Evolutionary conservation across 2,888 invertebrate genomes (phyloP).

Genomic region (Pyrgus malvae): DNA sequence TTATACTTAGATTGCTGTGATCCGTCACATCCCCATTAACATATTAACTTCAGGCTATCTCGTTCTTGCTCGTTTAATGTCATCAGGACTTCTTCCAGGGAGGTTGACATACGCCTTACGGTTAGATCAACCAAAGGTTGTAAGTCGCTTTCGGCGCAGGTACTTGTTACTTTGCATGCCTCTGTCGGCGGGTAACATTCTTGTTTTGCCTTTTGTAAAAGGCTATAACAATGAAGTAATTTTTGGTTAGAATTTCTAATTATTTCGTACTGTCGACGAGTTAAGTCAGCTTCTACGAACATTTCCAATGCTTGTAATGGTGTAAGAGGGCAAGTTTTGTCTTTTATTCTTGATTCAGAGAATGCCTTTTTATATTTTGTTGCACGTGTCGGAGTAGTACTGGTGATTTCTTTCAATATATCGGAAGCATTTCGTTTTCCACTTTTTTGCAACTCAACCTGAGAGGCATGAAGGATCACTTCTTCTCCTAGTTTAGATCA

Average conservation of each 20-base stretch:
- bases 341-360: background rate
- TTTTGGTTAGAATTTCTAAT: constrained; percentile 1
- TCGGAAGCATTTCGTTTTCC: constrained; percentile 9
- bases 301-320: constrained; percentile 5
- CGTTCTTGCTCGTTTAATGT: constrained; percentile 19
- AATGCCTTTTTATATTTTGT: constrained; percentile 22
- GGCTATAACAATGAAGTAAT: constrained; percentile 2
- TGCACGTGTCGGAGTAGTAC: constrained; percentile 21
- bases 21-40: constrained; percentile 45
- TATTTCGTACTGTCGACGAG: constrained; percentile 11
- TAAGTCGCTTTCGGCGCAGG: constrained; percentile 19
- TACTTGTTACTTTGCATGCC: constrained; percentile 14
- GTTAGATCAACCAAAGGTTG: constrained; percentile 30
- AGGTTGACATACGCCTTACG: constrained; percentile 28
- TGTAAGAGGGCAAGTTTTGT: background rate
- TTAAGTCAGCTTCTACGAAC: constrained; percentile 15
- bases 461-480: constrained; percentile 5
- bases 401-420: constrained; percentile 6
- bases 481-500: constrained; percentile 11
- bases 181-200: constrained; percentile 15
- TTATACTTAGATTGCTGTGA: constrained; percentile 41
- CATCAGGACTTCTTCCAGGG: constrained; percentile 25
- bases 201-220: constrained; percentile 11
- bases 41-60: constrained; percentile 22
- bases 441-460: background rate